Percentiles rank a stretch among this genome's conserved stretches.
These are phyloP conservation scores for Megaustenia siamemsis DNA, from an alignment of 2,888 invertebrate genomes.

Conservation along the genomic window DNA sequence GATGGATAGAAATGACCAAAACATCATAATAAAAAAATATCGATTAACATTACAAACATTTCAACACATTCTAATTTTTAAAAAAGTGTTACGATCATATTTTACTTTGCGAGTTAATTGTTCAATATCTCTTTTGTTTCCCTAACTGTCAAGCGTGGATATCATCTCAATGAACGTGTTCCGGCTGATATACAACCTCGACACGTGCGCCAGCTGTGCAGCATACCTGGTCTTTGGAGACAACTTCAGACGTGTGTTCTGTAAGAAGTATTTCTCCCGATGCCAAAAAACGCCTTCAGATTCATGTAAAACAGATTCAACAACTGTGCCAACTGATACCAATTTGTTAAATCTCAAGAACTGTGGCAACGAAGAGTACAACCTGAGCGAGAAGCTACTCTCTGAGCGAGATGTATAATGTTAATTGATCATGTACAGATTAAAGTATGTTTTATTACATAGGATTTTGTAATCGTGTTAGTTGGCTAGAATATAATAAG, in stretches of 20 bases:
- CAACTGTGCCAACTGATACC: neutral
- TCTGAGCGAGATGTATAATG: neutral
- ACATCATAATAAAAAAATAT: too few relatives aligned
- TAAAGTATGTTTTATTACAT: neutral
- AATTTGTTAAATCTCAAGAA: neutral
- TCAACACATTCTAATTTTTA: too few relatives aligned
- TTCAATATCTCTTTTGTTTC: too few relatives aligned
- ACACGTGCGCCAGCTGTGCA: constrained; percentile 51
- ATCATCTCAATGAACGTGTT: constrained; percentile 47
- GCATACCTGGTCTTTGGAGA: constrained; percentile 55
- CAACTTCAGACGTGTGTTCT: constrained; percentile 52
- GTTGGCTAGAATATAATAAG: neutral
- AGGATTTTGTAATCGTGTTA: neutral
- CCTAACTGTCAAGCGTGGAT: constrained; percentile 26
- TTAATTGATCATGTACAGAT: neutral
- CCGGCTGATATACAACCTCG: constrained; percentile 52
- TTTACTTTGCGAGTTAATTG: too few relatives aligned
- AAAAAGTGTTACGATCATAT: too few relatives aligned
- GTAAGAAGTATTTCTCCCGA: constrained; percentile 47
- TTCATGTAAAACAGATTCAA: neutral
- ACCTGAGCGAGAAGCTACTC: neutral
- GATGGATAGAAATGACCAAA: too few relatives aligned
- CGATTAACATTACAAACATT: too few relatives aligned
- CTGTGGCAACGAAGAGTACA: neutral
- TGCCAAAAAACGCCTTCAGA: neutral